phyloP scores from a whole-genome alignment of 1,140 invertebrate species.

The Sweltsa coloradensis region DNA sequence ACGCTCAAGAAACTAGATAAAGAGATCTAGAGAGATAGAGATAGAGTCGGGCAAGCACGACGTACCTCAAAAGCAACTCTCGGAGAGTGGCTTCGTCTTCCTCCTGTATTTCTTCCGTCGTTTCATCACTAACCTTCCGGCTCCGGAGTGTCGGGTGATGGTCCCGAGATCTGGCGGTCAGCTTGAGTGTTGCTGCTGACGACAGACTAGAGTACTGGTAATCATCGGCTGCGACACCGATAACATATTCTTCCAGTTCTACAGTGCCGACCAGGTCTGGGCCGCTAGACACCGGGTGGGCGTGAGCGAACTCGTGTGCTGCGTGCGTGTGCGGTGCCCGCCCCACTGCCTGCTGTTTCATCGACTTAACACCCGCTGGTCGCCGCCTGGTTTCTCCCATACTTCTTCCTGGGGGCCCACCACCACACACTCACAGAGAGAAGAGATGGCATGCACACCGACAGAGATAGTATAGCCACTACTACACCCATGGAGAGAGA shows the following conservation, averaged over 20 bases:
- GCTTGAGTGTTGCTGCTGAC: conserved; percentile 27
- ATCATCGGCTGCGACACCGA: neutral
- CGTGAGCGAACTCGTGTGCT: conserved; percentile 5
- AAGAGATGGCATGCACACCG: no score
- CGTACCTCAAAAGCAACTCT: conserved; percentile 76
- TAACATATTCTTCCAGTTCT: conserved; percentile 13
- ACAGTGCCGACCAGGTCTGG: conserved; percentile 4
- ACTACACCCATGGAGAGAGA: no score
- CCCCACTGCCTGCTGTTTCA: conserved; percentile 5
- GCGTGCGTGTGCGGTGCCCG: neutral
- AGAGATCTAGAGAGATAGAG: conserved; percentile 15
- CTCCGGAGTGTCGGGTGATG: conserved; percentile 20
- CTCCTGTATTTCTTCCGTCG: conserved; percentile 46
- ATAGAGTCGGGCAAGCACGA: conserved; percentile 22
- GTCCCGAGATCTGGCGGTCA: conserved; percentile 29
- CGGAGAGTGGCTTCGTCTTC: conserved; percentile 74
- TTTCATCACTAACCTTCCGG: conserved; percentile 37
- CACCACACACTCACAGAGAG: no score
- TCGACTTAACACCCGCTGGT: conserved; percentile 7
- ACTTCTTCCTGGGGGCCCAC: conserved; percentile 7
- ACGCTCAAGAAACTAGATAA: conserved; percentile 3
- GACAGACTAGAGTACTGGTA: conserved; percentile 5
- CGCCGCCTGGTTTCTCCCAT: conserved; percentile 7
- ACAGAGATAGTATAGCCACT: no score
- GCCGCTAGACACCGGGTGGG: conserved; percentile 5